Conservation (phyloP, 2,888 invertebrate species). For the Tolmerus cingulatus region DNA sequence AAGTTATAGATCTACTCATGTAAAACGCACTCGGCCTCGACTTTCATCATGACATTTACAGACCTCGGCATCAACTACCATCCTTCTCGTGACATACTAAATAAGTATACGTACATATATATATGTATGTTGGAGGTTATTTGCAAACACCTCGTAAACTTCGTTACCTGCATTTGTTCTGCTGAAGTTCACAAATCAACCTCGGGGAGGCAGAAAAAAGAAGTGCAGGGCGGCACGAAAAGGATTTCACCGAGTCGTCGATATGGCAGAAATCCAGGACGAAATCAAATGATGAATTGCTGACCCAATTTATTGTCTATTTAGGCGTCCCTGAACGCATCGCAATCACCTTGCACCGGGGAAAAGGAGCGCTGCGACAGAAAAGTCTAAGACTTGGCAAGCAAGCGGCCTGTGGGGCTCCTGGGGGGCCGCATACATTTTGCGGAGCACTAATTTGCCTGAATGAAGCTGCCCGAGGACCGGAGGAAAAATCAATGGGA, state of each 20-base stretch:
- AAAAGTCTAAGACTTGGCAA: constrained; percentile 5
- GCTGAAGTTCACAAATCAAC: background rate
- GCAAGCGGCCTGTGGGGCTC: background rate
- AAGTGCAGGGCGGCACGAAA: background rate
- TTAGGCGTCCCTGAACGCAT: background rate
- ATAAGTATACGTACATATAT: no score
- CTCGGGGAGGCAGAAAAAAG: background rate
- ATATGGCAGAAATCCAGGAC: constrained; percentile 14
- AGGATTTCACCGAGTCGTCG: background rate
- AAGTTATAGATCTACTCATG: no score
- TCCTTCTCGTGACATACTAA: no score
- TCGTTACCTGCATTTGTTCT: background rate
- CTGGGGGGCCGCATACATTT: background rate
- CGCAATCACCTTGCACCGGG: background rate
- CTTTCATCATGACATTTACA: no score
- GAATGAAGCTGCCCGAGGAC: background rate
- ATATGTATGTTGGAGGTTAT: no score
- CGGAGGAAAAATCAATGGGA: background rate
- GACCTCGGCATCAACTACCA: no score
- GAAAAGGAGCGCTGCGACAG: background rate
- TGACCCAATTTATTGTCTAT: constrained; percentile 3
- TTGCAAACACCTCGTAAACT: background rate
- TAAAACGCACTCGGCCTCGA: no score
- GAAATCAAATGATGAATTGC: background rate
- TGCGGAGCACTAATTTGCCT: background rate